These are phyloP conservation scores for Acanthopleura granulata DNA, from an alignment of 2,888 invertebrate genomes.

Conservation along the genomic window DNA sequence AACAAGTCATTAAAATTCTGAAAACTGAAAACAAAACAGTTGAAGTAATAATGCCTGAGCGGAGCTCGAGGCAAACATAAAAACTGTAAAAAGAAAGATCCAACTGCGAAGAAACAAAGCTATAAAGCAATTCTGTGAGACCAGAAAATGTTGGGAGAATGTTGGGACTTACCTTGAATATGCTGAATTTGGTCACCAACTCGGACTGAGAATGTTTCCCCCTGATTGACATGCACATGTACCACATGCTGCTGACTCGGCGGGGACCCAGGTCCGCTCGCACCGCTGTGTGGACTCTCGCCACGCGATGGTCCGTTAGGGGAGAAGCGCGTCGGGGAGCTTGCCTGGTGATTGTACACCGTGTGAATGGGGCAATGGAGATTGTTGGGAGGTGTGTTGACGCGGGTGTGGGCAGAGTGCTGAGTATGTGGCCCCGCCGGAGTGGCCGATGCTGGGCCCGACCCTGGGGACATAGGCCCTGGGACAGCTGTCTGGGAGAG, in stretches of 20 bases:
- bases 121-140: no score
- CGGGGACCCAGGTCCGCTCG: constrained; percentile 25
- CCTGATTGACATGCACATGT: constrained; percentile 82
- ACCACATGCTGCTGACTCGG: constrained; percentile 75
- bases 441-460: constrained; percentile 31
- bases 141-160: no score
- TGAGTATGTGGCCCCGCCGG: constrained; percentile 27
- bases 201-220: constrained; percentile 82
- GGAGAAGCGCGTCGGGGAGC: constrained; percentile 14
- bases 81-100: no score
- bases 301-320: constrained; percentile 15
- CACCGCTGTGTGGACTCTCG: constrained; percentile 16
- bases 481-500: constrained; percentile 2
- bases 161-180: constrained; percentile 79
- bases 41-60: no score
- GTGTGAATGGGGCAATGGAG: neutral
- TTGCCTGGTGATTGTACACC: constrained; percentile 9
- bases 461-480: constrained; percentile 9
- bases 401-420: constrained; percentile 1
- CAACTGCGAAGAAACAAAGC: no score
- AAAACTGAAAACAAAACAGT: no score
- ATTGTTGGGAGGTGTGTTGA: constrained; percentile 13
- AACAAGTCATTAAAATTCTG: no score
- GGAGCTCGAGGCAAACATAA: no score
- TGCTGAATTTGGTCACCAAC: constrained; percentile 82